These are phyloP conservation scores for Spea multiplicata DNA, from an alignment of 2,113 vertebrate genomes.

Conservation along the genomic window DNA sequence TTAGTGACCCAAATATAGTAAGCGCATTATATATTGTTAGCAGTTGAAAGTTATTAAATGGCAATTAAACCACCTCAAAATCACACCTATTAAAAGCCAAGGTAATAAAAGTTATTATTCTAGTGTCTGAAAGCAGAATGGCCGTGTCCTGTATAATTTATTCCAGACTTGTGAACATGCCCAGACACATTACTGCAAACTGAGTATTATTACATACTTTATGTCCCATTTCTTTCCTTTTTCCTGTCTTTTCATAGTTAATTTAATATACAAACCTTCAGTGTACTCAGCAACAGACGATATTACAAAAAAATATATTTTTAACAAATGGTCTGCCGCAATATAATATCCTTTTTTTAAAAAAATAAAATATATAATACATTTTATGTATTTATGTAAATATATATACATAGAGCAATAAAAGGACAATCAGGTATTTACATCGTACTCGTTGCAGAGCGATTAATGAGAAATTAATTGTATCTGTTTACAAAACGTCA, in stretches of 20 bases:
- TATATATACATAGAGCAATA: too few relatives aligned
- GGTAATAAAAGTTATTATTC: not conserved
- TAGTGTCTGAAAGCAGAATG: not conserved
- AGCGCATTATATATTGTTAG: not conserved
- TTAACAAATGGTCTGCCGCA: not conserved
- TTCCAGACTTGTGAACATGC: not conserved
- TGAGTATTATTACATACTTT: constrained; percentile 9
- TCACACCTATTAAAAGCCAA: not conserved
- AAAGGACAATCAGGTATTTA: too few relatives aligned
- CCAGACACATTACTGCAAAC: constrained; percentile 10
- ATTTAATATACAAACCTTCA: constrained; percentile 12
- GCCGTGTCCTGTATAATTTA: not conserved
- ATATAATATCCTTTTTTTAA: too few relatives aligned
- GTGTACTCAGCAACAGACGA: not conserved
- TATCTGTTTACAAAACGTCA: too few relatives aligned
- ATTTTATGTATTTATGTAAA: too few relatives aligned
- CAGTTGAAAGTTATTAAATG: not conserved
- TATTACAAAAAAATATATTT: not conserved
- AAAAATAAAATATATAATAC: too few relatives aligned
- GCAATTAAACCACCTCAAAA: not conserved
- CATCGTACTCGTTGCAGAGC: too few relatives aligned
- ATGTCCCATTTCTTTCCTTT: not conserved
- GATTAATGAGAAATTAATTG: too few relatives aligned
- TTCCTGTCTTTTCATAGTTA: constrained; percentile 23
- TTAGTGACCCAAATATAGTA: not conserved